Base-by-base conservation (phyloP, 2,888 invertebrate species). In the Mechanitis mazaeus region DNA sequence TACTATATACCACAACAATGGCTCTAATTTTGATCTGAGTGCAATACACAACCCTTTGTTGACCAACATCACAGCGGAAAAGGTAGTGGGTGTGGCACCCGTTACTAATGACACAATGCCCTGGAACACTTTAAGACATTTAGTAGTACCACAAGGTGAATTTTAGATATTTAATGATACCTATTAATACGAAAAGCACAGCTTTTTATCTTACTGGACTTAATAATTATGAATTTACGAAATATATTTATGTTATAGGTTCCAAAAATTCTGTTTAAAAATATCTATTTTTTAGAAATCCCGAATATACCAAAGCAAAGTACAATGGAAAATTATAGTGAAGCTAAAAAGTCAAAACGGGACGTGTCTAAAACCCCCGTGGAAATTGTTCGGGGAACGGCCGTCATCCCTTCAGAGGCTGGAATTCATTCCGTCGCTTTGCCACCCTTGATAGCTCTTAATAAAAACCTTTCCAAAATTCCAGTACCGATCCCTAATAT, bases 401-500 rank as follows among this genome's bases (percentile, higher is more conserved):
- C 84, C 3, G 60, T 83, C 4, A 79, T 88, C 2, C 85, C 85
- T 0, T 70, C 75, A n/a, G 75, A 75, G 31, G 80, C 76, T 2
- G 79, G 78, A 0, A 74, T 88, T 2, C 79, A 82, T 50, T 84
- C 87, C 11, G 75, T 87, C 45, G 77, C 76, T 3, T 67, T 88
- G 33, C 87, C 86, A 2, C 77, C 85, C 0, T 74, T 88, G 0
- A 68, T 87, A 1, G 70, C 80, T 2, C 70, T 88, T 0, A 85
- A 87, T 66, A 83, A 79, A 54, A 87, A 84, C 61, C 65, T 86
- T 20, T 80, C 85, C 1, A 69, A 77, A 5, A 82, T 88, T 61
- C 87, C 87, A 0, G 83, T 88, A 1, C 87, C 87, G 0, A 84
- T 88, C 68, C 87, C 87, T 0, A 88, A 88, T 60, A 82, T 84